Evolutionary conservation across 2,797 vertebrate genomes (phyloP), one percentile per base, ranked within the genome.

Genomic region (Aselliscus stoliczkanus): DNA sequence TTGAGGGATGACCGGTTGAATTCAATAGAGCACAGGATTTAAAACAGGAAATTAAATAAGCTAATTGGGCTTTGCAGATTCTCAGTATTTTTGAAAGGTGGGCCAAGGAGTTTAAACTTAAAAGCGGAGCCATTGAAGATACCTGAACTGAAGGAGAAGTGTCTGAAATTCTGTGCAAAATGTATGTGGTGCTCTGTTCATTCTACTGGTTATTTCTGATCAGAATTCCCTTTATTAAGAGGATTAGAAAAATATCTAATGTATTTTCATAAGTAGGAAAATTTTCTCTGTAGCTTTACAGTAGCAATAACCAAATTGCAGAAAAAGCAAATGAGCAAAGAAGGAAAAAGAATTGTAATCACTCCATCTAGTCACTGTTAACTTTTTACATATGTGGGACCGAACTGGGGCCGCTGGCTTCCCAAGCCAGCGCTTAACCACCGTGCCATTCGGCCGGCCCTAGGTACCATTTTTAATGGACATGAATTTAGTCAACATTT

Each of bases 171-270:
- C 60, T 69, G 76, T 37, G 44, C 1, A 34, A 29, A 79, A 21
- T 58, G 20, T 64, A 5, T 69, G 11, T 50, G 37, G 86, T 8
- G 34, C 29, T 82, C 13, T 87, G 8, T 86, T 94, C 21, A 39
- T 77, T 86, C 94, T 75, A 62, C 27, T 39, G 12, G 11, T 47
- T n/a, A 27, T 76, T 88, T 94, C 9, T 25, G 4, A 54, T 76
- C 62, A 90, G 67, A 94, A 93, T 82, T 77, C 42, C n/a, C 42
- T 95, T 65, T 72, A 44, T 75, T 69, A 75, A 88, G 89, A 89
- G 29, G 13, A 89, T 92, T 70, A 80, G 34, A 72, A 96, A 47
- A 88, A 79, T 58, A 85, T 64, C 77, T 76, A 56, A 87, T 86
- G 23, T 34, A 42, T 77, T 94, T 97, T 93, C 65, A 88, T n/a